Evolutionary conservation across 2,113 vertebrate genomes (phyloP).

Genomic region (Lota lota): DNA sequence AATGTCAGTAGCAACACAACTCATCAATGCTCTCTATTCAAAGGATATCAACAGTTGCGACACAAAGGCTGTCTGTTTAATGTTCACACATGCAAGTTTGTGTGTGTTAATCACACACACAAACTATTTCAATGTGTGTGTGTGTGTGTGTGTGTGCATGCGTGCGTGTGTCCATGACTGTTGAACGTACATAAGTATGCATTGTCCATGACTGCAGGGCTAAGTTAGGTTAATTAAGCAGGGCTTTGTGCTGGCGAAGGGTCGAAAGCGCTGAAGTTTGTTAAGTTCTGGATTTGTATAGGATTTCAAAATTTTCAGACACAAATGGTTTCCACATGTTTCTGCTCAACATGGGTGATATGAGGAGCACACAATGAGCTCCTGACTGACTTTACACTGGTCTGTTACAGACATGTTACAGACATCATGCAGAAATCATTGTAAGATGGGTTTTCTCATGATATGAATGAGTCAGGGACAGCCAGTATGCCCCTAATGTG

Average conservation of each 20-base stretch:
- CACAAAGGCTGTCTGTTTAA: too few relatives aligned
- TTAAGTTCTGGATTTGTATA: slow-evolving; percentile 15
- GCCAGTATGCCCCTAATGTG: too few relatives aligned
- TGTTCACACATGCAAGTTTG: too few relatives aligned
- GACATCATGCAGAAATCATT: too few relatives aligned
- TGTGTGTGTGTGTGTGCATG: slow-evolving; percentile 9
- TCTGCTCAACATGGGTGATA: neutral
- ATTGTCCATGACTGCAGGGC: slow-evolving; percentile 24
- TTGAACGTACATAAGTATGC: slow-evolving; percentile 8
- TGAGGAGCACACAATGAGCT: neutral
- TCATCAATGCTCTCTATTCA: too few relatives aligned
- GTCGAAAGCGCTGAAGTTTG: slow-evolving; percentile 21
- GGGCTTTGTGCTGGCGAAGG: slow-evolving; percentile 31
- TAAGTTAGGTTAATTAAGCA: slow-evolving; percentile 52
- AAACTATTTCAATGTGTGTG: slow-evolving; percentile 3
- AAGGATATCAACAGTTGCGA: too few relatives aligned
- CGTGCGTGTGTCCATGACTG: slow-evolving; percentile 13
- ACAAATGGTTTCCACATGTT: slow-evolving; percentile 53
- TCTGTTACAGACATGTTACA: neutral
- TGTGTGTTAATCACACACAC: too few relatives aligned
- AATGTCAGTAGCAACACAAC: too few relatives aligned
- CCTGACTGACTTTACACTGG: neutral
- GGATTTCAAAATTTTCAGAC: slow-evolving; percentile 24
- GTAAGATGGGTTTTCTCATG: too few relatives aligned
- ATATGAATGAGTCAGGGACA: too few relatives aligned